Base-by-base conservation (phyloP, 1,140 invertebrate genomes). In the Magallana gigas region DNA sequence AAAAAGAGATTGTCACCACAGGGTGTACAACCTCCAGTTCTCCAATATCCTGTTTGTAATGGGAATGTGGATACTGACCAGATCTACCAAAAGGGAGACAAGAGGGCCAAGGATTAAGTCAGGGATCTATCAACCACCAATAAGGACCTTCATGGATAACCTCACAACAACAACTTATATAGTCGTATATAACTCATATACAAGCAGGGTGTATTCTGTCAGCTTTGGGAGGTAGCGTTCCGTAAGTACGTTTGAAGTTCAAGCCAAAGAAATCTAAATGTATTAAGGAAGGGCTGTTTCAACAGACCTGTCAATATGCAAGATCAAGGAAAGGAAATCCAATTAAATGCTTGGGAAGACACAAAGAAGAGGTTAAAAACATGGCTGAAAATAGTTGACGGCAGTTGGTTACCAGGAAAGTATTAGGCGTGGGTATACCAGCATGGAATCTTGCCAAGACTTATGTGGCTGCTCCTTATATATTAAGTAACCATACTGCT, bases 361-460 rank as follows among this genome's bases (percentile, higher is more conserved):
- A 48, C 36, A 48, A n/a, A 80, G 2, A 29, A 36, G 16, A 56
- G 81, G 85, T 71, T 80, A 57, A n/a, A 36, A 87, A 14, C 59
- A 85, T 62, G 80, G 88, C 56, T 82, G 86, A 76, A 82, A 84
- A 90, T 88, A 29, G 80, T 85, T 8, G 81, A 89, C 29, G 84
- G 76, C 56, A 64, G 36, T 8, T 68, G 62, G 2, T 48, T 80
- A 16, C 84, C 81, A 16, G 85, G 86, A 29, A 86, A 85, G 60
- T 89, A 84, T 57, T 86, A 88, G 18, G 86, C 86, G 8, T 90
- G 86, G 84, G 76, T 89, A 4, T 89, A 89, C 85, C 88, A 85
- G n/a, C 71, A 89, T 71, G 86, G 82, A 8, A 59, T 85, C 12
- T 23, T 81, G 59, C 83, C 71, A 11, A 88, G 84, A 64, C 71